Conservation (phyloP, 2,797 vertebrate species). For the Sphenopsis melanotis region DNA sequence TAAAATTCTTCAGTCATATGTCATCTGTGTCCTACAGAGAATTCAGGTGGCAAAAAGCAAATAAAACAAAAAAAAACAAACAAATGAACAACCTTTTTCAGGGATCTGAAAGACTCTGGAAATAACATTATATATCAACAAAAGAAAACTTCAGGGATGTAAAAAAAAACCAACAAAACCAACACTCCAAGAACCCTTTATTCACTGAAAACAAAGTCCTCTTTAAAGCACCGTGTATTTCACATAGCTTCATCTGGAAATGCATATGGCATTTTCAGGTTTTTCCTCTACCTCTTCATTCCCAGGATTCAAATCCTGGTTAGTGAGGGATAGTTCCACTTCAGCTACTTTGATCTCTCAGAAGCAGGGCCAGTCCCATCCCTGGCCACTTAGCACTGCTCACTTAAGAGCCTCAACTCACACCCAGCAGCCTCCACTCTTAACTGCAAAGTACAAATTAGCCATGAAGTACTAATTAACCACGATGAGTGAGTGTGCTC, state of each 20-base stretch:
- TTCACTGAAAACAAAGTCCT: background rate
- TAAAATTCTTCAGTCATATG: background rate
- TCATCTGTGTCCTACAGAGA: background rate
- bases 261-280: background rate
- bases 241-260: background rate
- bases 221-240: background rate
- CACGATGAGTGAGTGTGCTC: background rate
- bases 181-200: background rate
- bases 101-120: background rate
- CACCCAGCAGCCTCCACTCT: background rate
- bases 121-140: background rate
- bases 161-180: background rate
- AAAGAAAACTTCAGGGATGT: background rate
- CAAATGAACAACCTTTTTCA: accelerated
- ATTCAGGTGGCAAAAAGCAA: background rate
- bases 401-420: background rate
- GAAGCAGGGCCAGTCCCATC: background rate
- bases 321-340: background rate
- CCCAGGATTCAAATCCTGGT: background rate
- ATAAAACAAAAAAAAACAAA: background rate
- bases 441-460: background rate
- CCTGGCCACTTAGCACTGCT: background rate
- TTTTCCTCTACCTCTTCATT: background rate
- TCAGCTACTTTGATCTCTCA: background rate
- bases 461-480: background rate